phyloP scores from a whole-genome alignment of 2,888 invertebrate species.

The Clepsis dumicolana region DNA sequence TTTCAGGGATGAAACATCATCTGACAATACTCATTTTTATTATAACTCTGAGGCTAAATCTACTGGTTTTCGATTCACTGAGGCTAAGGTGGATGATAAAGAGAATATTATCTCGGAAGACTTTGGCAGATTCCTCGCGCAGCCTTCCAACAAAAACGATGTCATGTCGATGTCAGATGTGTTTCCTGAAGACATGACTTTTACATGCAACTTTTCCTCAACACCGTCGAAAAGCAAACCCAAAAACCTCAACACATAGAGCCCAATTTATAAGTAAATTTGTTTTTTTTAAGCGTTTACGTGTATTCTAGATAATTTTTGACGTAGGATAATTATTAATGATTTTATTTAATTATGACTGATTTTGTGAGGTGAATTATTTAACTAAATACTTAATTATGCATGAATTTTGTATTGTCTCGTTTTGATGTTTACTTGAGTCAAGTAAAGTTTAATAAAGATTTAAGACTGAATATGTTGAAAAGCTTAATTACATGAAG shows the following conservation, averaged over 20 bases:
- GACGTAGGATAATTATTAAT: constrained; percentile 70
- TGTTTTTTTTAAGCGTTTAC: constrained; percentile 73
- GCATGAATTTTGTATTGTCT: constrained; percentile 66
- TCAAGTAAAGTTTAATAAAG: constrained; percentile 69
- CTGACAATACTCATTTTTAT: constrained; percentile 75
- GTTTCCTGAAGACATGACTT: constrained; percentile 77
- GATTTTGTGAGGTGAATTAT: constrained; percentile 46
- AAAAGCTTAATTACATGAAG: constrained; percentile 1
- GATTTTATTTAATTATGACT: constrained; percentile 62
- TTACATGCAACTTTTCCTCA: constrained; percentile 80
- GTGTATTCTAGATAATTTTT: constrained; percentile 59
- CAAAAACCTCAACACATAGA: constrained; percentile 65
- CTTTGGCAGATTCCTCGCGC: constrained; percentile 65
- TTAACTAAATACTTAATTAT: constrained; percentile 58
- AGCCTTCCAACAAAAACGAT: constrained; percentile 65
- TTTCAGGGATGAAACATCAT: constrained; percentile 78
- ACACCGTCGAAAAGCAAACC: constrained; percentile 80
- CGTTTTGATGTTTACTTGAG: constrained; percentile 67
- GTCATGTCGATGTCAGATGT: constrained; percentile 80
- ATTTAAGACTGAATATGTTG: constrained; percentile 51
- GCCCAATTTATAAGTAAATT: constrained; percentile 49
- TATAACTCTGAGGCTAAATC: constrained; percentile 59
- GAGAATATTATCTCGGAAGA: constrained; percentile 68
- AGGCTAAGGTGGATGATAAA: constrained; percentile 68
- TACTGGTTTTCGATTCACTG: constrained; percentile 62